Evolutionary conservation across 2,797 vertebrate genomes (phyloP), one percentile per base, ranked within the genome.

Genomic region (Spheniscus humboldti): DNA sequence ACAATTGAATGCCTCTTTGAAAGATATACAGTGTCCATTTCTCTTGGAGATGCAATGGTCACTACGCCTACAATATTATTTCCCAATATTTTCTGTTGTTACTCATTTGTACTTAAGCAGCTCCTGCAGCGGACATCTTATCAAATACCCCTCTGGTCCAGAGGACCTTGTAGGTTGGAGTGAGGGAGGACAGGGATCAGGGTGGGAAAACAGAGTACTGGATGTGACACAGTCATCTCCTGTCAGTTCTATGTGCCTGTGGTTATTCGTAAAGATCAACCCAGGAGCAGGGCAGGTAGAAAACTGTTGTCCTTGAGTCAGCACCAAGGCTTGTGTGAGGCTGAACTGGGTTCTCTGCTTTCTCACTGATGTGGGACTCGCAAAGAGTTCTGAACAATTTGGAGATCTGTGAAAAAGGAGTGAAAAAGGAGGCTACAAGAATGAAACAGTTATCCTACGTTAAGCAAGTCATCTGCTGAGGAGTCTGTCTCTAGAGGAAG

Each of bases 371-470:
- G 35, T 53, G 43, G 15, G 22, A 28, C n/a, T 27, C 0, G 13
- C 28, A 47, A 72, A 68, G 2, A 31, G 13, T 71, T 89, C 13
- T 53, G 23, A 86, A 41, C 23, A 33, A 37, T 73, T 28, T 48
- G 66, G 47, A 73, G 39, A n/a, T 41, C 28, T 13, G 13, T 33
- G 11, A 33, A 59, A 68, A 79, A 19, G 18, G 18, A 45, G 22
- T 39, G n/a, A 30, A 67, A 47, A 72, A 63, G 30, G 22, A 64
- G 12, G 45, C 20, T 69, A 64, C 28, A 69, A 14, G n/a, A 57
- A 69, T 47, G 13, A 55, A 37, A 20, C 0, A 0, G 5, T 50
- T 74, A 60, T 67, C 22, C 7, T 23, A 20, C 22, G 13, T 5
- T 37, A 18, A 41, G 27, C 13, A 56, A 68, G 25, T 80, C 18